A percentile compares a stretch with the other conserved stretches of the same genome.
Evolutionary conservation across 2,797 vertebrate genomes (phyloP).

Genomic region (Enteromius radiatus): DNA sequence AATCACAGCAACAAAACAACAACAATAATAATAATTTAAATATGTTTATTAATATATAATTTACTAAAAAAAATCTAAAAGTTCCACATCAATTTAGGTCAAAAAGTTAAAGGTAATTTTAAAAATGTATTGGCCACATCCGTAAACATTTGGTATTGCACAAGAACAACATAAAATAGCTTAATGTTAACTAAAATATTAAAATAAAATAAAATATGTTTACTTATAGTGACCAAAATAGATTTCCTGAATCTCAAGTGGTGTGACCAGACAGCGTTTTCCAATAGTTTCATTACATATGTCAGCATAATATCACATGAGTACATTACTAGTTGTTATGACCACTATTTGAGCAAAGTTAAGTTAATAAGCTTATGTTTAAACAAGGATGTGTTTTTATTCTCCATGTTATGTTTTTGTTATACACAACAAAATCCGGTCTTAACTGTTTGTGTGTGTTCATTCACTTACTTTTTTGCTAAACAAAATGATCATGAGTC

Average conservation of each 20-base stretch:
- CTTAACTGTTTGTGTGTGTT: neutral
- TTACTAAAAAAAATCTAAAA: no score
- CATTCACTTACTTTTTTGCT: neutral
- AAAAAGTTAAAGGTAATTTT: no score
- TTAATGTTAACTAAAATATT: neutral
- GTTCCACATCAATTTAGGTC: no score
- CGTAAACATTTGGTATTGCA: no score
- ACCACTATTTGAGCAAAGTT: conserved; percentile 16
- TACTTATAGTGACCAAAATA: no score
- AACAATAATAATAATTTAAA: no score
- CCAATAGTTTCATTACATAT: no score
- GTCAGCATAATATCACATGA: neutral
- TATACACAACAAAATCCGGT: neutral
- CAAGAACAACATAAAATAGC: neutral
- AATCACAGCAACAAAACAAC: no score
- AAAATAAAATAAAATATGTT: no score
- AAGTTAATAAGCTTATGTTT: neutral
- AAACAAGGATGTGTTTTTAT: conserved; percentile 20
- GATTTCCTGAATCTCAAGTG: no score
- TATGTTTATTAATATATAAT: no score
- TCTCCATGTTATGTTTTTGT: neutral
- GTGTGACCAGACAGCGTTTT: neutral
- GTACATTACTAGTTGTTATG: neutral
- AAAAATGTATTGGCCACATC: no score
- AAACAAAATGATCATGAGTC: neutral